phyloP scores from a whole-genome alignment of 2,113 vertebrate genomes.

The Erythrocebus patas region DNA sequence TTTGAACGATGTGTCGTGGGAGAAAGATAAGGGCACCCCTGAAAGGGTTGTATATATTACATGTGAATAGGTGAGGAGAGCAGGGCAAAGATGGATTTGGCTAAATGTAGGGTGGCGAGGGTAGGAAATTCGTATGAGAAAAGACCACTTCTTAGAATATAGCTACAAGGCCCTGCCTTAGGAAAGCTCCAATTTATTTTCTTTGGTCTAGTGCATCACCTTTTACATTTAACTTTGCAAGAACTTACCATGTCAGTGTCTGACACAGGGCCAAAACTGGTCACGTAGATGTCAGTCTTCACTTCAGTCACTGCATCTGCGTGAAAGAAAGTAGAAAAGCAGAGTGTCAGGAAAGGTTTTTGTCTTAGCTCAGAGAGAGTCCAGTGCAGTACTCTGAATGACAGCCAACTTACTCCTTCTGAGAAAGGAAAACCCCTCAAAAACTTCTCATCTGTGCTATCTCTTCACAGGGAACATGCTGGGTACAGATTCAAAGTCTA shows the following conservation, averaged over 20 bases:
- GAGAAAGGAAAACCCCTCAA: not conserved
- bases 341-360: slow-evolving; percentile 53
- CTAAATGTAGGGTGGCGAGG: not conserved
- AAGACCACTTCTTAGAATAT: not conserved
- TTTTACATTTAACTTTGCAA: slow-evolving; percentile 16
- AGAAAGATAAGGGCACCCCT: not conserved
- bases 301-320: slow-evolving; percentile 97
- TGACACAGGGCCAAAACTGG: slow-evolving; percentile 97
- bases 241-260: slow-evolving; percentile 97
- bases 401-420: not conserved
- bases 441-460: not conserved
- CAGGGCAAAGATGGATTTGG: not conserved
- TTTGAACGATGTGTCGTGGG: not conserved
- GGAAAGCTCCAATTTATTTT: not conserved
- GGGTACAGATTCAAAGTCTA: not conserved
- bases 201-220: not conserved
- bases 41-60: not conserved
- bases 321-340: slow-evolving; percentile 55
- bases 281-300: slow-evolving; percentile 98
- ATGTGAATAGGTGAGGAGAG: not conserved
- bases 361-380: slow-evolving; percentile 33
- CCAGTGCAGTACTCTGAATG: not conserved
- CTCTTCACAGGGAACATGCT: not conserved
- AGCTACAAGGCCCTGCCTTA: not conserved
- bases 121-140: not conserved